phyloP scores from a whole-genome alignment of 2,888 invertebrate species.

The Ctenicera cuprea region DNA sequence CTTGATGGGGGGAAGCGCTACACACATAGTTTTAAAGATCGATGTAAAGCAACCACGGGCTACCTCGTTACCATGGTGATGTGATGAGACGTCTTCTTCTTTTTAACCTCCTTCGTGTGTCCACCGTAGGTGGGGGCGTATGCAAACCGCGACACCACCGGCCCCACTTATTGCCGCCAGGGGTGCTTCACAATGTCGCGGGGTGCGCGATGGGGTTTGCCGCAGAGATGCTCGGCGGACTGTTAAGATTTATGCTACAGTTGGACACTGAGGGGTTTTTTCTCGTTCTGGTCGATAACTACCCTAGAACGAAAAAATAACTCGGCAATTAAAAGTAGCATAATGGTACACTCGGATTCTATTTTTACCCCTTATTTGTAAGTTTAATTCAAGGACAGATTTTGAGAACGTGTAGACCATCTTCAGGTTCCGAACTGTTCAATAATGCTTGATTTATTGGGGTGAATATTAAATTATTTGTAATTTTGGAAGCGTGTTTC shows the following conservation, averaged over 20 bases:
- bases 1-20: slow-evolving; percentile 62
- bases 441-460: neutral
- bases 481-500: neutral
- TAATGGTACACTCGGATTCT: neutral
- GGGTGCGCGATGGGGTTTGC: slow-evolving; percentile 51
- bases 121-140: slow-evolving; percentile 67
- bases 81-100: slow-evolving; percentile 73
- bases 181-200: slow-evolving; percentile 55
- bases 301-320: slow-evolving; percentile 17
- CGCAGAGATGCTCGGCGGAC: slow-evolving; percentile 53
- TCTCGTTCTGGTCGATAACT: slow-evolving; percentile 34
- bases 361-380: too few species aligned
- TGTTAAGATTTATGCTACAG: slow-evolving; percentile 51
- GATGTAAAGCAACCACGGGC: slow-evolving; percentile 74
- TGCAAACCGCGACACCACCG: slow-evolving; percentile 66
- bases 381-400: too few species aligned
- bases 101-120: slow-evolving; percentile 72
- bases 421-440: neutral
- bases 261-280: slow-evolving; percentile 43
- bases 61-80: slow-evolving; percentile 74
- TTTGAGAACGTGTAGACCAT: neutral
- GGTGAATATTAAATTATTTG: neutral
- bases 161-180: slow-evolving; percentile 61
- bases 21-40: slow-evolving; percentile 72
- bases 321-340: slow-evolving; percentile 19